Evolutionary conservation across 2,888 invertebrate species (phyloP).

Genomic region (Hylaea fasciaria): DNA sequence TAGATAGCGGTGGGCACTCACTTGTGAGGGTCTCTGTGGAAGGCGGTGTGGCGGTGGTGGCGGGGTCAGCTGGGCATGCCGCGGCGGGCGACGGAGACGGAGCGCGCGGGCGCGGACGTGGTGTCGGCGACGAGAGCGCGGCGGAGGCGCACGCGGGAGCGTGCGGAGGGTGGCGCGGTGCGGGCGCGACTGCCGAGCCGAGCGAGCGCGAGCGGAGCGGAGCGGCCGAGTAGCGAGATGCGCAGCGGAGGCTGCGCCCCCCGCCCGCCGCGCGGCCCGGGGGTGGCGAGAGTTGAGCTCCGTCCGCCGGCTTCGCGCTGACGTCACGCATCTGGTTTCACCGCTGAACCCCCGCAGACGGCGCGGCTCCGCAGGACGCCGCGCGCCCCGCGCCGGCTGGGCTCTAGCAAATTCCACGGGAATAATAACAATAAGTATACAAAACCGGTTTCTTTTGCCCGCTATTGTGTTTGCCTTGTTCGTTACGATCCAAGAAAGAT

Average conservation of each 20-base stretch:
- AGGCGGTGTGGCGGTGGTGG: constrained; percentile 48
- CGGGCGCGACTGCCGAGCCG: constrained; percentile 3
- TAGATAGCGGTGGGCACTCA: constrained; percentile 56
- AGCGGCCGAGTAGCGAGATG: neutral
- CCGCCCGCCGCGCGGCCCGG: constrained; percentile 22
- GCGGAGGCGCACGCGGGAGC: constrained; percentile 22
- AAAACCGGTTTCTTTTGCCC: too few species aligned
- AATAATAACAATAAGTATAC: too few species aligned
- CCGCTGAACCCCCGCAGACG: neutral
- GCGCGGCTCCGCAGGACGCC: too few species aligned
- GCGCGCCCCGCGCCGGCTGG: too few species aligned
- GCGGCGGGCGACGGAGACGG: constrained; percentile 46
- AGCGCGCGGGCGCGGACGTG: constrained; percentile 46
- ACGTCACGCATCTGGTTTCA: neutral
- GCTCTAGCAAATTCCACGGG: too few species aligned
- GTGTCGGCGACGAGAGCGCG: constrained; percentile 34
- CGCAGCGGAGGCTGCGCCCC: constrained; percentile 21
- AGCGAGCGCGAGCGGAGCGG: constrained; percentile 39
- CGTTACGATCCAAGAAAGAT: too few species aligned
- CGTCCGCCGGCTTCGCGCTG: neutral
- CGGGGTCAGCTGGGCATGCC: constrained; percentile 72
- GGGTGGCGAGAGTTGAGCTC: neutral
- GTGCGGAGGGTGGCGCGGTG: constrained; percentile 52
- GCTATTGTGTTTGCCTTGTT: too few species aligned
- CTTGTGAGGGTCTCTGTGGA: constrained; percentile 52